These are phyloP conservation scores for Phataginus tricuspis DNA, from an alignment of 2,797 vertebrate genomes.

Conservation along the genomic window DNA sequence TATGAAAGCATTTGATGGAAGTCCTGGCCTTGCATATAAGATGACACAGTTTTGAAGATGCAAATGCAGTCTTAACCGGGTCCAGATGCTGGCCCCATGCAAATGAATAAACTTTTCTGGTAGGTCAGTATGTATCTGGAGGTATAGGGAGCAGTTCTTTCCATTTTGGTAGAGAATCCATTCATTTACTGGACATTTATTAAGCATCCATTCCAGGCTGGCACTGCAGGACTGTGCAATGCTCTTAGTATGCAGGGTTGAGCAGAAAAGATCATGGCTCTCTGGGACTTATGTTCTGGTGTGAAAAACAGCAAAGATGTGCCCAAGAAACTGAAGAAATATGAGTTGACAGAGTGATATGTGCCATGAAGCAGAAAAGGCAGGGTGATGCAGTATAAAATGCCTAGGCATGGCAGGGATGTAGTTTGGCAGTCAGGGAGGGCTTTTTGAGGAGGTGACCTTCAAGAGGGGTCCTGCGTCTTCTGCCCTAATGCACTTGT, in stretches of 20 bases:
- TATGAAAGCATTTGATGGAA: not conserved
- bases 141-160: too few species aligned
- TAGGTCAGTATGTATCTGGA: fast-evolving
- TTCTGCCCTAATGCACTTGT: not conserved
- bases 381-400: fast-evolving
- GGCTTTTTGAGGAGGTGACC: not conserved
- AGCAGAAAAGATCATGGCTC: too few species aligned
- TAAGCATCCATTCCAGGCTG: not conserved
- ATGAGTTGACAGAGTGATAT: too few species aligned
- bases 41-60: not conserved
- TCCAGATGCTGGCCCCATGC: not conserved
- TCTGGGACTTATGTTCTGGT: too few species aligned
- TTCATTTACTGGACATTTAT: not conserved
- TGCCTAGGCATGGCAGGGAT: too few species aligned
- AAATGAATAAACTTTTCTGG: not conserved
- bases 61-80: not conserved
- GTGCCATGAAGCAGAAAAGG: not conserved
- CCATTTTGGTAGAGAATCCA: not conserved
- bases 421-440: not conserved
- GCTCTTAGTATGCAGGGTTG: not conserved
- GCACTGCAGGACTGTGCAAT: not conserved
- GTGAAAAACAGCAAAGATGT: not conserved
- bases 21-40: not conserved
- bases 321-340: not conserved
- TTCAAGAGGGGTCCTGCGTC: not conserved